Evolutionary conservation across 2,113 vertebrate species (phyloP).

Genomic region (Synodontis membranacea): DNA sequence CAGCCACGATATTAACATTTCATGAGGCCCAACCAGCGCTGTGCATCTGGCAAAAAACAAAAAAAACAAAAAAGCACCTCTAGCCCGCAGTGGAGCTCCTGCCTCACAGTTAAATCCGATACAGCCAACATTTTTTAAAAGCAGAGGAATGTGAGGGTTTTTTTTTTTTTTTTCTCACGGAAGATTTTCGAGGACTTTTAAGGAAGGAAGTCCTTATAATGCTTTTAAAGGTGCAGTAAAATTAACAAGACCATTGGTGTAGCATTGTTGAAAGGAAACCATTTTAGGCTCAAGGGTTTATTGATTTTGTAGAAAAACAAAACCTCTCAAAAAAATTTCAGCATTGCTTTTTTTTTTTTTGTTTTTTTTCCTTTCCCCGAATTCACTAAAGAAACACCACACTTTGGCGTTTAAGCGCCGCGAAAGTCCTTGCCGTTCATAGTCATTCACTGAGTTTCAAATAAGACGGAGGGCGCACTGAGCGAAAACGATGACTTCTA

Average conservation of each 20-base stretch:
- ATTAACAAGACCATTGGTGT: neutral
- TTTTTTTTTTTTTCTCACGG: too few species aligned
- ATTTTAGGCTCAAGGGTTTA: neutral
- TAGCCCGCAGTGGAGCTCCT: conserved; percentile 30
- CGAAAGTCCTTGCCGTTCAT: conserved; percentile 3
- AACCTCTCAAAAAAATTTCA: neutral
- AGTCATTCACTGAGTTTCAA: conserved; percentile 13
- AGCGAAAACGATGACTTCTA: neutral
- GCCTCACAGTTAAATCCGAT: conserved; percentile 2
- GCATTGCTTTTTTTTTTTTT: neutral
- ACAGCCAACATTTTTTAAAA: neutral
- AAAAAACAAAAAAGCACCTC: conserved; percentile 12
- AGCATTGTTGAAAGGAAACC: neutral
- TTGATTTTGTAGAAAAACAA: neutral
- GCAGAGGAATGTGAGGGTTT: neutral
- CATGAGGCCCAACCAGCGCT: conserved; percentile 62
- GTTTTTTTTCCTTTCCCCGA: too few species aligned
- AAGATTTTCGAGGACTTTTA: neutral
- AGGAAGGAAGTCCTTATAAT: neutral
- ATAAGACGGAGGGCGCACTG: neutral
- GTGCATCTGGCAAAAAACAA: conserved; percentile 56
- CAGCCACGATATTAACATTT: conserved; percentile 64
- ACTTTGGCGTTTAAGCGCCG: neutral
- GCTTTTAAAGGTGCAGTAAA: neutral
- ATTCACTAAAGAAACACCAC: neutral